phyloP scores from a whole-genome alignment of 2,888 invertebrate species.

The Odontothrips loti region DNA sequence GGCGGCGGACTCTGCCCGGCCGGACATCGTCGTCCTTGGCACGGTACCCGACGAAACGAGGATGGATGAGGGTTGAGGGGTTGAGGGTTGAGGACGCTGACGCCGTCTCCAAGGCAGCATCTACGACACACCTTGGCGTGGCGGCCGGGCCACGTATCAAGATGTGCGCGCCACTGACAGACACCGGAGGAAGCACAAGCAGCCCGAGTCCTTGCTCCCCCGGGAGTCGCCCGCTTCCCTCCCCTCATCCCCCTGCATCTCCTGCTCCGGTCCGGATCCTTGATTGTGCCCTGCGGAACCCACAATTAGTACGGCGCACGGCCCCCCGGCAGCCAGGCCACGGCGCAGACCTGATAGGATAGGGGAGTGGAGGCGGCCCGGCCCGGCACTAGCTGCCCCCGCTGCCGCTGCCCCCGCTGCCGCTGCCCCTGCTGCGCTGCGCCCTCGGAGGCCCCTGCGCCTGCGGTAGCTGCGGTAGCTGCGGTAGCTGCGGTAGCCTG shows the following conservation, averaged over 20 bases:
- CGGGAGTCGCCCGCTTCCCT: not conserved
- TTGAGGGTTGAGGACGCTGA: not conserved
- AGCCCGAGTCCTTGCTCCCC: not conserved
- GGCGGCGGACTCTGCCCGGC: too few relatives aligned
- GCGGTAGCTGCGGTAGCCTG: too few relatives aligned
- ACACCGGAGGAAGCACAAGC: too few relatives aligned
- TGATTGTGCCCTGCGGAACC: slow-evolving; percentile 25
- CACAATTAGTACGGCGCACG: slow-evolving; percentile 6
- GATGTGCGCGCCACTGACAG: not conserved
- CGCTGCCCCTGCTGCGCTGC: not conserved
- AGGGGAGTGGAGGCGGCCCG: not conserved
- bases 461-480: too few relatives aligned
- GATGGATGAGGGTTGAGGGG: not conserved
- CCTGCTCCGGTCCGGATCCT: not conserved
- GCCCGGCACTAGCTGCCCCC: not conserved
- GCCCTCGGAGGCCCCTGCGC: not conserved
- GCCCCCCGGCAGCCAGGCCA: not conserved
- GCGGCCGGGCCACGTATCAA: not conserved
- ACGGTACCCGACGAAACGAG: not conserved
- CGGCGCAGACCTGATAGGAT: not conserved
- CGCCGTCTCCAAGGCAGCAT: not conserved
- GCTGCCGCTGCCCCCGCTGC: not conserved
- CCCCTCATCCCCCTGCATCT: not conserved
- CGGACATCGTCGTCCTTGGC: not conserved
- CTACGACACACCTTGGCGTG: not conserved